phyloP scores from a whole-genome alignment of 92 coral and sea anemone genomes.

The Parazoanthus darwini region DNA sequence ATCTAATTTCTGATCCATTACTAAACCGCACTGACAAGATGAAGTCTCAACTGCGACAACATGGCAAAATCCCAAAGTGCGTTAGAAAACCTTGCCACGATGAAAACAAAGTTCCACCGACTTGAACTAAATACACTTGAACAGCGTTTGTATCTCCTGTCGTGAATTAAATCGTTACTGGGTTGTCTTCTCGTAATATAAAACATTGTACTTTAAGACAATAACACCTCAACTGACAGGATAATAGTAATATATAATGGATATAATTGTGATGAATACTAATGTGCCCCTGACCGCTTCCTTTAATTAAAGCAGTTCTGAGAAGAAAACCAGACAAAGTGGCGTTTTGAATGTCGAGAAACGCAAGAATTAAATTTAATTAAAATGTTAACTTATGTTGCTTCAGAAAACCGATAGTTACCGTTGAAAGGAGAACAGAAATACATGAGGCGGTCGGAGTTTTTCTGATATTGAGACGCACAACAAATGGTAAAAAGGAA shows the following conservation, averaged over 20 bases:
- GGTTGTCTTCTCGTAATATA: too few species aligned
- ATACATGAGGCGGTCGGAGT: too few species aligned
- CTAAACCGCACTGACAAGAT: not conserved
- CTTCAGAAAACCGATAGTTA: too few species aligned
- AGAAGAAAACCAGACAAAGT: not conserved
- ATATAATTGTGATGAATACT: not conserved
- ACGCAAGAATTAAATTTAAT: too few species aligned
- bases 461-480: too few species aligned
- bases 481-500: too few species aligned
- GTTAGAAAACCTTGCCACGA: not conserved
- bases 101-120: not conserved
- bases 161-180: not conserved
- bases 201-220: not conserved
- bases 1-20: not conserved
- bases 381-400: too few species aligned
- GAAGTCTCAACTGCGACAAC: not conserved
- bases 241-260: too few species aligned
- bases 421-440: too few species aligned
- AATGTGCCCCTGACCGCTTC: not conserved
- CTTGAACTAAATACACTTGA: not conserved
- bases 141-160: not conserved
- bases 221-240: not conserved
- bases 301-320: not conserved
- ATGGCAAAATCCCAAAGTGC: not conserved
- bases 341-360: not conserved